phyloP scores from a whole-genome alignment of 2,113 vertebrate species.

The Mugil cephalus region DNA sequence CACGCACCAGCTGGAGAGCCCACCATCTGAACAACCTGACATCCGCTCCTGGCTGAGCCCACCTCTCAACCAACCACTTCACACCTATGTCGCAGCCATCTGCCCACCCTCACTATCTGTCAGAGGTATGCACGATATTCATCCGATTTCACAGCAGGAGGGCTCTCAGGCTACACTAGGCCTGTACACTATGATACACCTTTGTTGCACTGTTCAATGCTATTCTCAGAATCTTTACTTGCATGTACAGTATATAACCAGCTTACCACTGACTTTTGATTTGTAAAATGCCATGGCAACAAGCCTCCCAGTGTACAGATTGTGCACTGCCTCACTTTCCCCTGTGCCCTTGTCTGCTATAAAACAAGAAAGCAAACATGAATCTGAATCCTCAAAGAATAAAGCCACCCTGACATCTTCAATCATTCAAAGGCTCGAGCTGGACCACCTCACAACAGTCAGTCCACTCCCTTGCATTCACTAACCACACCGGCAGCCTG shows the following conservation, averaged over 20 bases:
- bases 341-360: background rate
- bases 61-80: constrained; percentile 41
- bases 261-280: background rate
- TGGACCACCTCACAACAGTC: background rate
- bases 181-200: background rate
- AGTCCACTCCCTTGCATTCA: constrained; percentile 11
- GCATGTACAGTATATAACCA: background rate
- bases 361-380: background rate
- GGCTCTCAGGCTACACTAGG: constrained; percentile 3
- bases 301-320: background rate
- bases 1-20: constrained; percentile 24
- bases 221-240: background rate
- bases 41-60: constrained; percentile 30
- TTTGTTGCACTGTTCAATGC: background rate
- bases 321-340: background rate
- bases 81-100: constrained; percentile 61
- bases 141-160: constrained; percentile 23
- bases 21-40: constrained; percentile 31
- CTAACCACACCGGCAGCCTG: background rate
- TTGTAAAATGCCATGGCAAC: background rate
- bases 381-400: background rate
- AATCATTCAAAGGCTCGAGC: background rate
- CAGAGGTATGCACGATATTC: constrained; percentile 25
- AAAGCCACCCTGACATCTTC: background rate
- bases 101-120: constrained; percentile 20